phyloP scores from a whole-genome alignment of 1,140 invertebrate species.

The Drosophila lini region DNA sequence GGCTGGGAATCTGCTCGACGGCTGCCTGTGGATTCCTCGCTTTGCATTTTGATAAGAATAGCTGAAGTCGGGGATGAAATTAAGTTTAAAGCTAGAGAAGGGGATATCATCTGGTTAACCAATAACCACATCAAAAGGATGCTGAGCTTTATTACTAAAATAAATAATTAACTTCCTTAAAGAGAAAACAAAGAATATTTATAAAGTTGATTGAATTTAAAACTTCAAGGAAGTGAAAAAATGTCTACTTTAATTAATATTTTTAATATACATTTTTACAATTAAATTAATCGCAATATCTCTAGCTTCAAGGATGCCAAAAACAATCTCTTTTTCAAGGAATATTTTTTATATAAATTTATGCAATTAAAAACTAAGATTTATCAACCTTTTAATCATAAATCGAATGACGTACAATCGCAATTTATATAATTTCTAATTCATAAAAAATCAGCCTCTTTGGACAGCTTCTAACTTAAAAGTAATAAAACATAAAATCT shows the following conservation, averaged over 20 bases:
- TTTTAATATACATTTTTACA: too few species aligned
- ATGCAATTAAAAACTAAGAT: too few species aligned
- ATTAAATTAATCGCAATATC: too few species aligned
- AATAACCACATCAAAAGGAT: background rate
- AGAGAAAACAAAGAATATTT: too few species aligned
- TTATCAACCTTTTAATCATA: background rate
- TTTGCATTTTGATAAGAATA: conserved; percentile 53
- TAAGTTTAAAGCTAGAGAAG: background rate
- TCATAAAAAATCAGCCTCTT: background rate
- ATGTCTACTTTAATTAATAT: too few species aligned
- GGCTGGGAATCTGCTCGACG: conserved; percentile 1
- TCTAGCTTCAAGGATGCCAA: background rate
- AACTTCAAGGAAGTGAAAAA: background rate
- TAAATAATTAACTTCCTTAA: background rate
- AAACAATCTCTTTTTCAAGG: too few species aligned
- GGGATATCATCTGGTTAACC: background rate
- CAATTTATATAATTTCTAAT: background rate
- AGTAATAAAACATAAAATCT: background rate
- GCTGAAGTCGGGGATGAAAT: background rate
- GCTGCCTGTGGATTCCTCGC: conserved; percentile 7
- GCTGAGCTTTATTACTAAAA: background rate
- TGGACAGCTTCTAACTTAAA: background rate
- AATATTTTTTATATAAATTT: too few species aligned
- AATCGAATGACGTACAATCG: background rate
- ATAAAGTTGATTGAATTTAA: too few species aligned